A percentile compares a stretch with the other conserved stretches of the same genome.
Evolutionary conservation across 2,797 vertebrate genomes (phyloP).

Genomic region (Rhinogobio ventralis): DNA sequence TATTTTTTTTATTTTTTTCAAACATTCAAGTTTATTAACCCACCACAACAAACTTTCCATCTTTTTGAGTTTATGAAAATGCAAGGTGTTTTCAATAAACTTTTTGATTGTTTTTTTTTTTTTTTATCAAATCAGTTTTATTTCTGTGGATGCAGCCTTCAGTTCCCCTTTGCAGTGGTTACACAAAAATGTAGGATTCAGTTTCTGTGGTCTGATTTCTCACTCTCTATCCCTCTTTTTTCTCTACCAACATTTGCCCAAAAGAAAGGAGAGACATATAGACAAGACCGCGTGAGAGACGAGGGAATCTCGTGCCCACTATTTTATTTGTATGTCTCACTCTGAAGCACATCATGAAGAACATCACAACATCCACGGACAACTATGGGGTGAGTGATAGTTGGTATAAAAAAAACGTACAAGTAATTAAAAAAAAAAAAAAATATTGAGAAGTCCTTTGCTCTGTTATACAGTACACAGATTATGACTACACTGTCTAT

Average conservation of each 20-base stretch:
- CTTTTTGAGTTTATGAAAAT: not conserved
- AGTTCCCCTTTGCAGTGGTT: slow-evolving; percentile 5
- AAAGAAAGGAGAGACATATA: slow-evolving; percentile 18
- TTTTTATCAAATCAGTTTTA: not conserved
- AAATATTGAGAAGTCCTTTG: not conserved
- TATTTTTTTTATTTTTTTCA: not conserved
- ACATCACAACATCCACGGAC: not conserved
- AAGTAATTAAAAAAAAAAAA: not conserved
- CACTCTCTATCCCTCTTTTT: not conserved
- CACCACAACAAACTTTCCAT: not conserved
- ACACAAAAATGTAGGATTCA: not conserved
- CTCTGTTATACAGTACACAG: not conserved
- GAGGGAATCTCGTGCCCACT: slow-evolving; percentile 29
- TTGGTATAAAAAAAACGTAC: not conserved
- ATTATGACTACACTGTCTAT: slow-evolving; percentile 7
- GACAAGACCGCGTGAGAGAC: slow-evolving; percentile 1
- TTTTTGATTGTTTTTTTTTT: not conserved
- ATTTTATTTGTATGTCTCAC: slow-evolving; percentile 23
- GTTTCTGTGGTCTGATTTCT: slow-evolving; percentile 26
- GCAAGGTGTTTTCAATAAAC: not conserved
- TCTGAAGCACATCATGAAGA: slow-evolving; percentile 25
- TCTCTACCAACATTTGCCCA: not conserved
- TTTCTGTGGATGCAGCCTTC: not conserved
- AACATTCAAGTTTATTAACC: not conserved
- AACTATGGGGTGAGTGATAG: not conserved